These are phyloP conservation scores for Perizoma flavofasciatum DNA, from an alignment of 2,888 invertebrate genomes.

Conservation along the genomic window DNA sequence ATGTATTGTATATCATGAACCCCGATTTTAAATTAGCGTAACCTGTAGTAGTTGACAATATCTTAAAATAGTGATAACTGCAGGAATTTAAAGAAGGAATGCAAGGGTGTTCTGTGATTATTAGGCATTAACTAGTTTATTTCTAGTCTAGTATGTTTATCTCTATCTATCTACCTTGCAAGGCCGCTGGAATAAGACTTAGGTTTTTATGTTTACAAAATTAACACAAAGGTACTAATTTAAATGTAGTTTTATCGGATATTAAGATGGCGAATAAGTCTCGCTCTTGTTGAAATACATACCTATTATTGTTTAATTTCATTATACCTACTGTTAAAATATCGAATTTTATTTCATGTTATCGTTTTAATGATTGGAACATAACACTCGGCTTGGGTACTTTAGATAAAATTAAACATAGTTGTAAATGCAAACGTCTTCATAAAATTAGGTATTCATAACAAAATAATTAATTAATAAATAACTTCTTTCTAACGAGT, in stretches of 20 bases:
- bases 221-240: too few species aligned
- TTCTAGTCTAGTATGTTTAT: constrained; percentile 1
- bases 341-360: too few species aligned
- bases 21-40: too few species aligned
- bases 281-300: too few species aligned
- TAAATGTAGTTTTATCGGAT: background rate
- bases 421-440: constrained; percentile 30
- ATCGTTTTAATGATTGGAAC: too few species aligned
- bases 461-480: constrained; percentile 31
- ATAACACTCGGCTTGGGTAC: constrained; percentile 6
- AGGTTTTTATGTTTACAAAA: constrained; percentile 3
- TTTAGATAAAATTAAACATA: constrained; percentile 18
- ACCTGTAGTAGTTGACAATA: too few species aligned
- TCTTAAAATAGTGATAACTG: background rate
- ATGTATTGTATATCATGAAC: too few species aligned
- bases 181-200: constrained; percentile 20
- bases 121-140: too few species aligned
- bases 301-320: too few species aligned
- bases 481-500: constrained; percentile 28
- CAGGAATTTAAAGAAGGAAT: constrained; percentile 26
- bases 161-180: constrained; percentile 11
- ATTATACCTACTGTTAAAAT: too few species aligned
- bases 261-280: background rate
- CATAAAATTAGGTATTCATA: constrained; percentile 28
- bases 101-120: constrained; percentile 10